Conservation (phyloP, 1,140 invertebrate species). For the Marisa cornuarietis region DNA sequence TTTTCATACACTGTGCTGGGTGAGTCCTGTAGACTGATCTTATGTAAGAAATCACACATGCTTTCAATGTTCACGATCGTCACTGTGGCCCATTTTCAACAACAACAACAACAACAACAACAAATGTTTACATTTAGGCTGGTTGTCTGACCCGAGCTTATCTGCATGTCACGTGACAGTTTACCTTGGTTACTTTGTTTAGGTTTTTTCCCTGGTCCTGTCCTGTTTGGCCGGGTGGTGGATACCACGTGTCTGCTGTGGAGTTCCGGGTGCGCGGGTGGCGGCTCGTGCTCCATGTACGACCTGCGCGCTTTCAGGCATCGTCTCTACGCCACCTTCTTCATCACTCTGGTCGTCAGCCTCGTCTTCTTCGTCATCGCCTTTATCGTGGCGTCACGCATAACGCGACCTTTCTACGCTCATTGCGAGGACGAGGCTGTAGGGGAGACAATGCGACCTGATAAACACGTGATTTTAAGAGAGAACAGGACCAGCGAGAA, state of each 20-base stretch:
- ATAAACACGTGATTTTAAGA: neutral
- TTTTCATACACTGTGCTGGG: conserved; percentile 40
- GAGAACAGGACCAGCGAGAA: neutral
- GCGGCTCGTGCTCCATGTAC: conserved; percentile 8
- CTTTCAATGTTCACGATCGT: too few species aligned
- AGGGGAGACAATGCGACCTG: neutral
- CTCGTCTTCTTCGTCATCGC: neutral
- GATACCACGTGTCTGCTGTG: conserved; percentile 38
- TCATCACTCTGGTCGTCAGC: neutral
- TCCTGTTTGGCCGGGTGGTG: conserved; percentile 39
- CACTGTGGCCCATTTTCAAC: too few species aligned
- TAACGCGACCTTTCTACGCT: neutral
- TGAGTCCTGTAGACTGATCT: conserved; percentile 8
- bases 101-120: too few species aligned
- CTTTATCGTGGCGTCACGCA: neutral
- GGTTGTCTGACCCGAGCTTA: too few species aligned
- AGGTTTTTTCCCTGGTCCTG: conserved; percentile 49
- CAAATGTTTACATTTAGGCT: too few species aligned
- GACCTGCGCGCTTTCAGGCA: neutral
- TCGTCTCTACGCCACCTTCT: neutral
- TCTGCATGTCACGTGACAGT: too few species aligned
- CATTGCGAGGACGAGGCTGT: neutral
- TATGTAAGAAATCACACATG: too few species aligned
- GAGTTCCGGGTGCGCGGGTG: conserved; percentile 7
- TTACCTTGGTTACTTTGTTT: neutral